Conservation (phyloP, 2,797 vertebrate genomes). For the Oryzias sinensis region DNA sequence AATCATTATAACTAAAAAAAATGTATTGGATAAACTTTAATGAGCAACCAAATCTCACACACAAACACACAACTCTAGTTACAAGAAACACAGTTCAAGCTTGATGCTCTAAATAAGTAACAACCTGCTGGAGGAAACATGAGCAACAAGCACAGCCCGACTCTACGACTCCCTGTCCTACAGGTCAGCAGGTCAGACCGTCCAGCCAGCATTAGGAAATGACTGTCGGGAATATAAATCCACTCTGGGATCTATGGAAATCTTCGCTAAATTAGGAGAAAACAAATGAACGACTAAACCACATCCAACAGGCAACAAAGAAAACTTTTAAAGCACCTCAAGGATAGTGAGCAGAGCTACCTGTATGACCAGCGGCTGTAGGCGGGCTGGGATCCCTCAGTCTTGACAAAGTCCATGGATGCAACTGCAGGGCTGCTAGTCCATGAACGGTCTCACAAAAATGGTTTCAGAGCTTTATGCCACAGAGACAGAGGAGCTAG, state of each 20-base stretch:
- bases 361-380: constrained; percentile 86
- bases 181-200: constrained; percentile 9
- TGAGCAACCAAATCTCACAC: constrained; percentile 2
- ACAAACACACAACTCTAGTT: constrained; percentile 54
- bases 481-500: constrained; percentile 42
- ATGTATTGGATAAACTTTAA: neutral
- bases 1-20: neutral
- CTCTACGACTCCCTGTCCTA: neutral
- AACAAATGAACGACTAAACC: neutral
- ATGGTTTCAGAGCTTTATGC: constrained; percentile 39
- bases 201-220: constrained; percentile 4
- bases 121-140: constrained; percentile 59
- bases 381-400: constrained; percentile 65
- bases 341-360: constrained; percentile 50
- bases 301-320: neutral
- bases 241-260: constrained; percentile 4
- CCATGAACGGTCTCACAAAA: constrained; percentile 11
- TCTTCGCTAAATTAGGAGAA: neutral
- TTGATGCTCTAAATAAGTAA: constrained; percentile 72
- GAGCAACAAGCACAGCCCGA: constrained; percentile 50
- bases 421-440: constrained; percentile 51
- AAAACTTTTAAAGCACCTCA: neutral
- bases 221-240: constrained; percentile 4
- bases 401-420: constrained; percentile 76
- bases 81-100: constrained; percentile 49